A percentile compares a stretch with the other conserved stretches of the same genome.
Evolutionary conservation across 2,113 vertebrate species (phyloP).

Genomic region (Geococcyx californianus): DNA sequence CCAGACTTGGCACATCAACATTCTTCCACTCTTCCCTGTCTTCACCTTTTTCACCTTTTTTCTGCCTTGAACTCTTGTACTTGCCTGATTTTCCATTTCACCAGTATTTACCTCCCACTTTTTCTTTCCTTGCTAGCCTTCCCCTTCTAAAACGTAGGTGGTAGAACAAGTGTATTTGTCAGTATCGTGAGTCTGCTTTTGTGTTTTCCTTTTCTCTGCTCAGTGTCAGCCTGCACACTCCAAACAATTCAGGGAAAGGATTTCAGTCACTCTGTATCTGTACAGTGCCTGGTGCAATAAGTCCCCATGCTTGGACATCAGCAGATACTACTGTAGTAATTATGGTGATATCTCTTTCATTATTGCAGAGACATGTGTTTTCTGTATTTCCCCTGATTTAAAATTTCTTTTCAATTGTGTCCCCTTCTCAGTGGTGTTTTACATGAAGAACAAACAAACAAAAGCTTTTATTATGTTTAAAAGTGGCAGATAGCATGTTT

Average conservation of each 20-base stretch:
- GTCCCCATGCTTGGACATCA: background rate
- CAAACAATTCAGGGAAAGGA: background rate
- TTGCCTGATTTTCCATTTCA: background rate
- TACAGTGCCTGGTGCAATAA: background rate
- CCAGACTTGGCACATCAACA: background rate
- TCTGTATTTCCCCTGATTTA: background rate
- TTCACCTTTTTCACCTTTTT: background rate
- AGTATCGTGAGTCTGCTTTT: background rate
- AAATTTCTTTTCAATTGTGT: background rate
- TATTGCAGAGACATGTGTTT: background rate
- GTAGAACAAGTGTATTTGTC: background rate
- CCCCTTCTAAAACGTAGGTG: background rate
- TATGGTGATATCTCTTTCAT: background rate
- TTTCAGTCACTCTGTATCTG: background rate
- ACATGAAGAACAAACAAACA: background rate
- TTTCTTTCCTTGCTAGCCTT: background rate
- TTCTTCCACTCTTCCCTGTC: background rate
- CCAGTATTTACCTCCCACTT: background rate
- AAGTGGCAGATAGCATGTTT: background rate
- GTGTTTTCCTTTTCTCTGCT: background rate
- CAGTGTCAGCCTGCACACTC: too few relatives aligned
- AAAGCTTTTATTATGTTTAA: background rate
- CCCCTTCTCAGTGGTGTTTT: background rate
- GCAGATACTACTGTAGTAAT: fast-evolving
- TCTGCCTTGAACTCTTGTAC: background rate